Base-by-base conservation (phyloP, 2,113 vertebrate species). In the Gymnobelideus leadbeateri region DNA sequence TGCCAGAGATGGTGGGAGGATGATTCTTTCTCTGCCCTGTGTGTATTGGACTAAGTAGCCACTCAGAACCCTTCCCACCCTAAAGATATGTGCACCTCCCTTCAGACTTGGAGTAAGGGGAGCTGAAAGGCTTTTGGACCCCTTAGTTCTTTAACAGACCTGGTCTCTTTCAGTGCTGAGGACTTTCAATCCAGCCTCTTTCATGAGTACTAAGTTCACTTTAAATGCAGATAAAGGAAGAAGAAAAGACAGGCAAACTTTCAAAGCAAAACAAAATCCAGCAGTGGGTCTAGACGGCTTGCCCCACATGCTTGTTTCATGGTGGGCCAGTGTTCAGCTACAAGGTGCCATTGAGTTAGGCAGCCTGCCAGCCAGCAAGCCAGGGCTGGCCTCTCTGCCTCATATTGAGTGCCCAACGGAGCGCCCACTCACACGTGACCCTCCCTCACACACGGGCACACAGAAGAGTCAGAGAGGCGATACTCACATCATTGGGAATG, bases 401-500 rank as follows among this genome's bases (percentile, higher is more conserved):
- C 68, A 16, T n/a, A 77, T 37, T 5, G 1, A n/a, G 37, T 77
- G 37, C 68, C 68, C 61, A 14, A 14, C 4, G 31, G 31, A 37
- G 12, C 12, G 3, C 61, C 61, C 68, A 19, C 8, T 84, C 68
- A n/a, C 68, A 84, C 6, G 4, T 21, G 19, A 84, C 68, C 68
- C 68, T 49, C 89, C 89, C 89, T 93, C 89, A 37, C 0, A 43
- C 1, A 0, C 37, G 26, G 2, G 51, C 90, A 23, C 3, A 92
- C 92, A 94, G 96, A 98, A 24, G n/a, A 53, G 11, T 21, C 4
- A 43, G 47, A 95, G 84, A 84, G 97, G 91, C 50, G 51, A 95
- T 99, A 99, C 99, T 99, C 99, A 99, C 99, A 99, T 99, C 99
- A 98, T 99, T 99, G 98, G 99, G 99, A 99, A 99, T 99, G 99